Evolutionary conservation across 2,113 vertebrate species (phyloP), one percentile per base, ranked within the genome.

Genomic region (Okapia johnstoni): DNA sequence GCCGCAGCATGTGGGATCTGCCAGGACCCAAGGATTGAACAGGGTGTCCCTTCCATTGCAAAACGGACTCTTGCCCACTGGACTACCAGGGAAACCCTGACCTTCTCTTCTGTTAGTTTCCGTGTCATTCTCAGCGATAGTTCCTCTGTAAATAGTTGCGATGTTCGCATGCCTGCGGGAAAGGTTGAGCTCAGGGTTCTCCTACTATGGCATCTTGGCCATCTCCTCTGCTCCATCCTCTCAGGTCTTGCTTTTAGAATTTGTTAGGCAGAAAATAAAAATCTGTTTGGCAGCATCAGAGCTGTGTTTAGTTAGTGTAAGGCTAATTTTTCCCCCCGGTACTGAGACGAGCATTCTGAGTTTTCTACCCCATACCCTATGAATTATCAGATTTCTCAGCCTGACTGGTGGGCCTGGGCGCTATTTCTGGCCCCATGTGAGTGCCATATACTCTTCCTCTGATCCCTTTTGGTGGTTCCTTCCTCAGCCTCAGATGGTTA

Each of bases 271-370:
- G 30, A 13, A 52, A 54, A 11, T n/a, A 77, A 81, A 80, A n/a
- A 23, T 81, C 48, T 81, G 48, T 81, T 81, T n/a, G 79, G 30
- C 30, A 81, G 16, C 19, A 54, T 81, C 48, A n/a, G 79, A 81
- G 79, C 48, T 81, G 10, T 81, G 79, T 81, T 81, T 54, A 81
- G 48, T 81, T 54, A 81, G 48, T 52, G 79, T 81, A 81, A 81
- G 10, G 79, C 30, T 54, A 81, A 23, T 54, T n/a, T 33, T 33
- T 21, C 1, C 0, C 48, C 30, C 19, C 30, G n/a, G 17, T 23
- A 81, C 17, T 54, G 77, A 80, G 48, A 81, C 30, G 79, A 54
- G 50, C 50, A 54, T n/a, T 81, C 30, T n/a, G 50, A 81, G 19
- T 81, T n/a, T 30, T 54, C 79, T n/a, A n/a, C 50, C 50, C 48